These are phyloP conservation scores for Cydia fagiglandana DNA, from an alignment of 1,140 invertebrate genomes.

Conservation along the genomic window DNA sequence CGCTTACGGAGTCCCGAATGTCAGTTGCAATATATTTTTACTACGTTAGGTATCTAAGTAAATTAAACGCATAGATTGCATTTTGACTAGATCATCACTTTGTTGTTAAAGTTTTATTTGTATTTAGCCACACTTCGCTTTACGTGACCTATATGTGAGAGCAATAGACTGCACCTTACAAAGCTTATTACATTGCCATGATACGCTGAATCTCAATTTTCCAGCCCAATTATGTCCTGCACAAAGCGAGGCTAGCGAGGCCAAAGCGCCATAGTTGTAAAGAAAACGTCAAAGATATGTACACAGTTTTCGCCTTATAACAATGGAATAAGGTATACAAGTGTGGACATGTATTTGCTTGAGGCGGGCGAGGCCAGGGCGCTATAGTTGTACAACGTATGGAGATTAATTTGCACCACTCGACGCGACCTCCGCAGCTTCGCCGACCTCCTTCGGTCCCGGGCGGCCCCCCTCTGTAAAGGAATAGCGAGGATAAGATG, in stretches of 20 bases:
- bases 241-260: neutral
- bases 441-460: conserved; percentile 29
- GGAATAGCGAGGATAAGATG: conserved; percentile 35
- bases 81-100: too few species aligned
- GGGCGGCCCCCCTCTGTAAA: conserved; percentile 34
- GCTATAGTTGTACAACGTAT: conserved; percentile 42
- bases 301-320: neutral
- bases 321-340: neutral
- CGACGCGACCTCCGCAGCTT: conserved; percentile 41
- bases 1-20: too few species aligned
- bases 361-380: neutral
- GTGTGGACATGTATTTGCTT: neutral
- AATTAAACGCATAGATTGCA: too few species aligned
- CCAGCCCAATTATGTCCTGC: neutral
- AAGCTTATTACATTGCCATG: neutral
- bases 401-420: conserved; percentile 60
- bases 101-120: too few species aligned
- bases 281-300: neutral
- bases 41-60: too few species aligned
- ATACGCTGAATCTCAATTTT: conserved; percentile 5
- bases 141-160: too few species aligned
- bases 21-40: too few species aligned
- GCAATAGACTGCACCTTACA: too few species aligned
- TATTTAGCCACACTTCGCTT: too few species aligned
- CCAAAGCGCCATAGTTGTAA: neutral